Base-by-base conservation (phyloP, 2,113 vertebrate genomes). In the human (Homo sapiens) region DNA sequence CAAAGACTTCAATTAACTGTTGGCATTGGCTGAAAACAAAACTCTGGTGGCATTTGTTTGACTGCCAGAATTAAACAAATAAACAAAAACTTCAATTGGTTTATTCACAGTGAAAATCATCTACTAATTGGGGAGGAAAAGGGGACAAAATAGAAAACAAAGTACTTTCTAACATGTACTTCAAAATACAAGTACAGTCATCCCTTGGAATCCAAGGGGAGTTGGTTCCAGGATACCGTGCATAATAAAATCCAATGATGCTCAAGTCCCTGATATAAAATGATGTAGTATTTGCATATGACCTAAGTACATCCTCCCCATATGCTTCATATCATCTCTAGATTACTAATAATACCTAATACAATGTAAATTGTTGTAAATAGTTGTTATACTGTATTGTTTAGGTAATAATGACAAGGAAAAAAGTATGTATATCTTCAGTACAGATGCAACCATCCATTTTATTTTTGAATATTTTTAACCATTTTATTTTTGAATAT, bases 1-100 rank as follows among this genome's bases (percentile, higher is more conserved):
- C 61, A 97, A 80, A 38, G 93, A 50, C 96, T 97, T 88, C 59
- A 64, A 84, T 99, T 96, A 98, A 86, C 83, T 40, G 35, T 48
- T 96, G 93, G 73, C n/a, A 84, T 57, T 87, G 88, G 23, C 79
- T 96, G 50, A 94, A 87, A 98, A 92, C 81, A 96, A 75, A 96
- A 95, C 32, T 52, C 30, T 4, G 78, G 79, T 64, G 70, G 85
- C 2, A 6, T 81, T 61, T 20, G 30, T n/a, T 20, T 50, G 83
- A 87, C 23, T 40, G 17, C 48, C 79, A 97, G 38, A 80, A 76
- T 20, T 72, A 55, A 59, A 72, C n/a, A 95, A 80, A 73, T 13
- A 68, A 93, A 72, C 16, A 85, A 85, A 1, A 2, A 89, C 66
- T 43, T 22, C 43, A 75, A 87, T 5, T 93, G 16, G 2, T 90